Conservation (phyloP, 2,113 vertebrate species). For the human region GRCh38 chr3:159014501-159015000, state of each 20-base stretch:
- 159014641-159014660: neutral
- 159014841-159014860: neutral
- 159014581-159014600: neutral
- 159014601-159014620: neutral
- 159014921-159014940: neutral
- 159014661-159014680: neutral
- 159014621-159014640: neutral
- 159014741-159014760: neutral
- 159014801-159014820: neutral
- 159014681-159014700: constrained; percentile 10
- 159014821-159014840: neutral
- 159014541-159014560: neutral
- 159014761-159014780: neutral
- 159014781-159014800: neutral
- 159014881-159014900: neutral
- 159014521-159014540: constrained; percentile 47
- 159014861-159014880: neutral
- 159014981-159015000: neutral
- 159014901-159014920: neutral
- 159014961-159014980: neutral
- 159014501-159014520: constrained; percentile 39
- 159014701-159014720: neutral
- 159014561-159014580: neutral
- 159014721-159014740: neutral
- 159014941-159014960: neutral